phyloP scores from a whole-genome alignment of 2,113 vertebrate genomes.

The Leptodactylus fuscus region DNA sequence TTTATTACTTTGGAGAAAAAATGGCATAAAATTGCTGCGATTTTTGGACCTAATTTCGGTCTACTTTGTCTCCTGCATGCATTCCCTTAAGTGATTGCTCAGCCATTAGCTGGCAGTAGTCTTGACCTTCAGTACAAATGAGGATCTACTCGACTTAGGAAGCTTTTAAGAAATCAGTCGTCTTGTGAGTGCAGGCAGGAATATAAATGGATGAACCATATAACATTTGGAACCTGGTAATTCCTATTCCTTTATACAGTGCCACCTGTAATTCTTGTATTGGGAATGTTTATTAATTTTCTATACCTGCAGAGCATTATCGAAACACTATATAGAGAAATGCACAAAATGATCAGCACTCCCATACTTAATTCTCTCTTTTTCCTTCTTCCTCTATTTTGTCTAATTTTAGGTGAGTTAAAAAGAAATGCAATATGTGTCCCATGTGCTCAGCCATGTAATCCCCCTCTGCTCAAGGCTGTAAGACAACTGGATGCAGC shows the following conservation, averaged over 20 bases:
- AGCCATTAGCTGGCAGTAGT: constrained; percentile 10
- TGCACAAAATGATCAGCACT: too few relatives aligned
- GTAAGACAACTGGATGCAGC: too few relatives aligned
- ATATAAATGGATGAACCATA: neutral
- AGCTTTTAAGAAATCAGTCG: constrained; percentile 27
- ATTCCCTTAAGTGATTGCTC: constrained; percentile 26
- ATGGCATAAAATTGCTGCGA: neutral
- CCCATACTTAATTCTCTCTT: too few relatives aligned
- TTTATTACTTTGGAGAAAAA: too few relatives aligned
- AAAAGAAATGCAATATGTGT: too few relatives aligned
- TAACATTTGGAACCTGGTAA: too few relatives aligned
- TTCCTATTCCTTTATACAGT: neutral
- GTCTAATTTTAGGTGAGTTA: too few relatives aligned
- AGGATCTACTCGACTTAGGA: neutral
- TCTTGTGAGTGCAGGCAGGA: neutral
- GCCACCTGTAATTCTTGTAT: neutral
- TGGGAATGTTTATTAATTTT: neutral
- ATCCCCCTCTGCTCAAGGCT: too few relatives aligned
- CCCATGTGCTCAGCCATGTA: too few relatives aligned
- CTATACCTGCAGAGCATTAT: neutral
- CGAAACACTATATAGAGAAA: too few relatives aligned
- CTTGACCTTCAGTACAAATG: constrained; percentile 19
- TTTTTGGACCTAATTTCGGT: neutral
- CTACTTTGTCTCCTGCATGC: neutral
- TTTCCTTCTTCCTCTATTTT: too few relatives aligned